A percentile compares a stretch with the other conserved stretches of the same genome.
Evolutionary conservation across 2,113 vertebrate genomes (phyloP).

Genomic region (Echinops telfairi): DNA sequence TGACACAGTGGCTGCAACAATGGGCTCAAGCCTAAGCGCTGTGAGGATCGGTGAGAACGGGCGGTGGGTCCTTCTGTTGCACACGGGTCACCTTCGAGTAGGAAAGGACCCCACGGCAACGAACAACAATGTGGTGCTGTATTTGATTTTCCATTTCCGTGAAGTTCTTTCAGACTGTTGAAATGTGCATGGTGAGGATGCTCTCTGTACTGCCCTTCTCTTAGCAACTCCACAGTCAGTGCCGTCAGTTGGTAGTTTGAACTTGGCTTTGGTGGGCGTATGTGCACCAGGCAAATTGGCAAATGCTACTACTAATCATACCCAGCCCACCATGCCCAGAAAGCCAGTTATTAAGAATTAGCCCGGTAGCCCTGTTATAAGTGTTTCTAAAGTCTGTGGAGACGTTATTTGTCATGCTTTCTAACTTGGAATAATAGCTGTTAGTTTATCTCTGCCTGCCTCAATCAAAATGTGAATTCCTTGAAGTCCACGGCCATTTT

Average conservation of each 20-base stretch:
- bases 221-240: background rate
- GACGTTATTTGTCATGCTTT: background rate
- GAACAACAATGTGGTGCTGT: background rate
- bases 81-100: too few species aligned
- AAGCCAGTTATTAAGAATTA: slow-evolving; percentile 13
- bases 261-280: background rate
- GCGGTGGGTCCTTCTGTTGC: too few species aligned
- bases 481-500: background rate
- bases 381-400: background rate
- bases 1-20: too few species aligned
- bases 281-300: slow-evolving; percentile 10
- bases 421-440: background rate
- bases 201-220: background rate
- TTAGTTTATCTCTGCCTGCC: background rate
- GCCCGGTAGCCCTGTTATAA: background rate
- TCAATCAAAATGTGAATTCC: slow-evolving; percentile 5
- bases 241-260: background rate
- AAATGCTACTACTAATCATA: background rate
- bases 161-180: background rate
- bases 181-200: background rate
- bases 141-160: background rate
- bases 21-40: too few species aligned
- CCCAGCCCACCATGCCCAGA: background rate
- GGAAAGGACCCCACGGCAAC: too few species aligned
- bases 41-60: too few species aligned